Percentiles rank a stretch among this genome's conserved stretches.
These are phyloP conservation scores for Epinotia ramella DNA, from an alignment of 2,888 invertebrate species.

Conservation along the genomic window DNA sequence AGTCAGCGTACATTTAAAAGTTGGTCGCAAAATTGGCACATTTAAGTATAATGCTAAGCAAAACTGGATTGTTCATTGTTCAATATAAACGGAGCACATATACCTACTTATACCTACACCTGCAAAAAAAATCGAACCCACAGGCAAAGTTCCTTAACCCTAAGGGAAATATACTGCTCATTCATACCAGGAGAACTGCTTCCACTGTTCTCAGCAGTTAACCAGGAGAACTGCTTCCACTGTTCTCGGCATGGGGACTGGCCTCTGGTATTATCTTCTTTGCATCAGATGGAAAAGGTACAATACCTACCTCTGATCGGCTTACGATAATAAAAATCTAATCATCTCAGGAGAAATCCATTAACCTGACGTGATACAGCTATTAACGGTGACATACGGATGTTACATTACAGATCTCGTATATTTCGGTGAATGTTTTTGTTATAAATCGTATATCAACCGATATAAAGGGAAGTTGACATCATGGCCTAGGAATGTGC, in stretches of 20 bases:
- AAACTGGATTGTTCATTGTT: too few relatives aligned
- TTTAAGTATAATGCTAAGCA: too few relatives aligned
- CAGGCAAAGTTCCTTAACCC: too few relatives aligned
- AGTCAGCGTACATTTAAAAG: too few relatives aligned
- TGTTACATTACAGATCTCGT: neutral
- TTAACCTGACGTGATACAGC: constrained; percentile 23
- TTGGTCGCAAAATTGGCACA: too few relatives aligned
- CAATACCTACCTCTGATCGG: too few relatives aligned
- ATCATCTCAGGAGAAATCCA: neutral
- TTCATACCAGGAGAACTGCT: too few relatives aligned
- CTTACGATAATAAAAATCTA: neutral
- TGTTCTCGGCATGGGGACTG: neutral
- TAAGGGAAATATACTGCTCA: too few relatives aligned
- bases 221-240: too few relatives aligned
- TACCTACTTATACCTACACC: too few relatives aligned
- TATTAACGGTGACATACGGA: constrained; percentile 21
- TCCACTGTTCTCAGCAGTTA: neutral
- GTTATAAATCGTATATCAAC: constrained; percentile 17
- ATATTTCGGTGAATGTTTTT: constrained; percentile 14
- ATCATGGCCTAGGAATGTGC: constrained; percentile 29
- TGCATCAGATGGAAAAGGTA: neutral
- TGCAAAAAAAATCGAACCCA: too few relatives aligned
- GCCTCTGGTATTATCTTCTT: neutral
- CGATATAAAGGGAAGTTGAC: constrained; percentile 26
- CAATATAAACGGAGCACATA: too few relatives aligned